A percentile compares a stretch with the other conserved stretches of the same genome.
These are phyloP conservation scores for Battus philenor DNA, from an alignment of 1,140 invertebrate genomes.

Conservation along the genomic window DNA sequence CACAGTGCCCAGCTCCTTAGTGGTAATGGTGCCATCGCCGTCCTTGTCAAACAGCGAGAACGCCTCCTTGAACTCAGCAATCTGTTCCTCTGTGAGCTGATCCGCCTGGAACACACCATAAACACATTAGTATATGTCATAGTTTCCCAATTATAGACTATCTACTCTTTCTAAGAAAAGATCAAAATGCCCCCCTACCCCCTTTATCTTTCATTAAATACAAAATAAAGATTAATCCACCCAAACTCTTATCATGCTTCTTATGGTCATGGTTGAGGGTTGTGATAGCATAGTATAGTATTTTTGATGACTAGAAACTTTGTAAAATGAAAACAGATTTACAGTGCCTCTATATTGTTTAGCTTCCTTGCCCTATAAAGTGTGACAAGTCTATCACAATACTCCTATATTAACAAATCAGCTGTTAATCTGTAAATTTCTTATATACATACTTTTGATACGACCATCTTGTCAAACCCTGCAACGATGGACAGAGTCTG, in stretches of 20 bases:
- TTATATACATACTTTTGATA: constrained; percentile 44
- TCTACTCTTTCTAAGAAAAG: no score
- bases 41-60: constrained; percentile 99
- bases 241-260: no score
- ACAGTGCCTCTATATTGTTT: background rate
- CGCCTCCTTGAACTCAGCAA: constrained; percentile 99
- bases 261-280: no score
- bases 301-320: background rate
- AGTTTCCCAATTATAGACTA: no score
- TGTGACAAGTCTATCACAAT: no score
- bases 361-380: background rate
- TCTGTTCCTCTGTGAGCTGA: constrained; percentile 98
- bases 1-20: constrained; percentile 99
- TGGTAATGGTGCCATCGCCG: constrained; percentile 99
- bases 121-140: no score
- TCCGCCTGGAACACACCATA: constrained; percentile 86
- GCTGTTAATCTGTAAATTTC: no score
- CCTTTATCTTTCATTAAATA: no score
- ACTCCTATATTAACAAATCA: background rate
- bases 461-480: constrained; percentile 46
- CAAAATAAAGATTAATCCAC: background rate
- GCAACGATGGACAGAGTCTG: constrained; percentile 24
- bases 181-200: no score
- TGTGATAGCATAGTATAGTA: no score
- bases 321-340: background rate